These are phyloP conservation scores for Cyphomyrus plagiostoma DNA, from an alignment of 2,113 vertebrate species.

Conservation along the genomic window DNA sequence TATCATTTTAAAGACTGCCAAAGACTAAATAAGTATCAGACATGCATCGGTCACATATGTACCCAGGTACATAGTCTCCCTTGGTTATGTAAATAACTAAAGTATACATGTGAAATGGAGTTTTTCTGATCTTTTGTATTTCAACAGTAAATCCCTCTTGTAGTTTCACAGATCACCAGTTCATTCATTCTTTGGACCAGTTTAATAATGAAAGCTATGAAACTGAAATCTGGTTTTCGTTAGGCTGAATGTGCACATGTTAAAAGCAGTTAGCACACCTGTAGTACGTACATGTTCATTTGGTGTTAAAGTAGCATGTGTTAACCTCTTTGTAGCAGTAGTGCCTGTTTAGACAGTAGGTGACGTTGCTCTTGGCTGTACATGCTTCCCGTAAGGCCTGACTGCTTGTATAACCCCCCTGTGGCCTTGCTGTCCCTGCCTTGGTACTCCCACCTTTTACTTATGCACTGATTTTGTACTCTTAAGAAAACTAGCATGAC, in stretches of 20 bases:
- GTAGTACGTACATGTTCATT: slow-evolving; percentile 51
- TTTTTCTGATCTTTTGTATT: background rate
- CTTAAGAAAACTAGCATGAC: slow-evolving; percentile 81
- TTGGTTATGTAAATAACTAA: background rate
- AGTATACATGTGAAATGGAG: background rate
- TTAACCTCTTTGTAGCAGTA: slow-evolving; percentile 58
- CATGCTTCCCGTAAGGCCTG: slow-evolving; percentile 82
- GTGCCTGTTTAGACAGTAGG: slow-evolving; percentile 69
- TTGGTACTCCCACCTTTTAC: slow-evolving; percentile 77
- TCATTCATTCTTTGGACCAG: background rate
- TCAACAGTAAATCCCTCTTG: background rate
- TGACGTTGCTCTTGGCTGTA: slow-evolving; percentile 86
- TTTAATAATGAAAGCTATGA: background rate
- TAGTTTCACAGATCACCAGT: background rate
- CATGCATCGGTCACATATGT: background rate
- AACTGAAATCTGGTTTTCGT: background rate
- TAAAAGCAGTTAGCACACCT: slow-evolving; percentile 60
- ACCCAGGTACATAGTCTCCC: background rate
- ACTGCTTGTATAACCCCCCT: slow-evolving; percentile 75
- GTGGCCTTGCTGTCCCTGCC: slow-evolving; percentile 73
- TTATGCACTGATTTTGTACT: slow-evolving; percentile 79
- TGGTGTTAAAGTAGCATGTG: slow-evolving; percentile 62
- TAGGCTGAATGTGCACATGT: slow-evolving; percentile 40
- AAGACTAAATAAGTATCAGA: background rate
- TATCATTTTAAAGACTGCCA: too few species aligned